Percentiles rank a stretch among this genome's conserved stretches.
Conservation (phyloP, 2,797 vertebrate genomes). For the Coranthus polyacanthus region DNA sequence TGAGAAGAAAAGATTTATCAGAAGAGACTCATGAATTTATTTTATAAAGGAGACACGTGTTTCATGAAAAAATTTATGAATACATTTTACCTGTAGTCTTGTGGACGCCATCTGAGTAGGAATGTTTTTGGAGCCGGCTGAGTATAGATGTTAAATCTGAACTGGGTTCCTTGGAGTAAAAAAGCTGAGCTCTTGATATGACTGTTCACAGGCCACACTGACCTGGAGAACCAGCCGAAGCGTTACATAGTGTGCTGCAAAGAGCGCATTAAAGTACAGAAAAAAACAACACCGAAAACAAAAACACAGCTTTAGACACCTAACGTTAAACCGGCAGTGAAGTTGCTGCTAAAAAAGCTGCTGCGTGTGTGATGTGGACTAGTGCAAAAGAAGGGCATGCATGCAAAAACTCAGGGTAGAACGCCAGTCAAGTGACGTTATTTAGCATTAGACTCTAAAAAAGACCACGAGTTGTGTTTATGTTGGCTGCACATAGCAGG, state of each 20-base stretch:
- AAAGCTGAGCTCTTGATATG: too few relatives aligned
- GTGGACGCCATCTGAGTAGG: not conserved
- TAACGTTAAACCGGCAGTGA: not conserved
- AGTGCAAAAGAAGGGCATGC: slow-evolving; percentile 6
- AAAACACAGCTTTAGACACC: too few relatives aligned
- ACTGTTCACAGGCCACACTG: too few relatives aligned
- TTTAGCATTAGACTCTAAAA: slow-evolving; percentile 23
- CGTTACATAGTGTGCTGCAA: too few relatives aligned
- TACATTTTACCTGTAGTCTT: slow-evolving; percentile 3
- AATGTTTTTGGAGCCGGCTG: too few relatives aligned
- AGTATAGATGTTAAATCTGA: too few relatives aligned
- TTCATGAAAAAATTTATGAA: not conserved
- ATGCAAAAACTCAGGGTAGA: slow-evolving; percentile 33
- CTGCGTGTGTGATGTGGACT: slow-evolving; percentile 1
- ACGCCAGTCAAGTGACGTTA: slow-evolving; percentile 43
- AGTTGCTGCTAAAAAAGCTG: slow-evolving; percentile 6
- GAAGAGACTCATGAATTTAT: slow-evolving; percentile 25
- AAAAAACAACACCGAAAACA: too few relatives aligned
- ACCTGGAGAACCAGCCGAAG: too few relatives aligned
- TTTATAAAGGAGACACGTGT: slow-evolving; percentile 4
- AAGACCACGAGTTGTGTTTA: not conserved
- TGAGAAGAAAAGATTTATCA: slow-evolving; percentile 25
- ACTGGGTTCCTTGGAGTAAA: too few relatives aligned
- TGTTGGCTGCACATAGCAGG: not conserved
- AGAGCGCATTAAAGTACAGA: too few relatives aligned